Conservation (phyloP, 2,888 invertebrate genomes). For the Julus scanicus region DNA sequence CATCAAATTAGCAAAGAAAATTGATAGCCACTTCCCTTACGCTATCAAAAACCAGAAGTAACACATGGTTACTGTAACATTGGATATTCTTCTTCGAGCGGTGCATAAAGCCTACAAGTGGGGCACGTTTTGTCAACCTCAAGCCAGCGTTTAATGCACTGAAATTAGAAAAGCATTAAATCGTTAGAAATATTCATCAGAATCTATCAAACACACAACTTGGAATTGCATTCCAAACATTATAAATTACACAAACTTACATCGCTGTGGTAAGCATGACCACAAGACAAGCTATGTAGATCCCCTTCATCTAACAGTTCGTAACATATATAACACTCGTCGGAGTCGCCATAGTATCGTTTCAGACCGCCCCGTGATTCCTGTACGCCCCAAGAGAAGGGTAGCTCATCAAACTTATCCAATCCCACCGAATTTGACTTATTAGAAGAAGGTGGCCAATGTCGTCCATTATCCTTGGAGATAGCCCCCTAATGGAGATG, state of each 20-base stretch:
- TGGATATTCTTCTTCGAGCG: slow-evolving; percentile 44
- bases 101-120: slow-evolving; percentile 57
- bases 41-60: neutral
- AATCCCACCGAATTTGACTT: neutral
- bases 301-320: slow-evolving; percentile 14
- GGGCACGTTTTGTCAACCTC: slow-evolving; percentile 58
- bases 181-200: neutral
- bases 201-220: neutral
- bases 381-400: neutral
- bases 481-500: neutral
- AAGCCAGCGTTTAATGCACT: slow-evolving; percentile 59
- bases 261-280: slow-evolving; percentile 44
- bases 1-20: neutral
- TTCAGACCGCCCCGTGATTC: neutral
- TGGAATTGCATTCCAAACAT: no score
- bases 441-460: neutral
- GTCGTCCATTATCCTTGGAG: neutral
- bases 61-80: neutral
- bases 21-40: neutral
- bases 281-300: slow-evolving; percentile 37
- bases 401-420: slow-evolving; percentile 2
- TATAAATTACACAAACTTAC: no score
- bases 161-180: slow-evolving; percentile 48
- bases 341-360: neutral
- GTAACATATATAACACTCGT: slow-evolving; percentile 12